Percentiles rank a stretch among this genome's conserved stretches.
Evolutionary conservation across 2,888 invertebrate genomes (phyloP).

Genomic region (Zele albiditarsus): DNA sequence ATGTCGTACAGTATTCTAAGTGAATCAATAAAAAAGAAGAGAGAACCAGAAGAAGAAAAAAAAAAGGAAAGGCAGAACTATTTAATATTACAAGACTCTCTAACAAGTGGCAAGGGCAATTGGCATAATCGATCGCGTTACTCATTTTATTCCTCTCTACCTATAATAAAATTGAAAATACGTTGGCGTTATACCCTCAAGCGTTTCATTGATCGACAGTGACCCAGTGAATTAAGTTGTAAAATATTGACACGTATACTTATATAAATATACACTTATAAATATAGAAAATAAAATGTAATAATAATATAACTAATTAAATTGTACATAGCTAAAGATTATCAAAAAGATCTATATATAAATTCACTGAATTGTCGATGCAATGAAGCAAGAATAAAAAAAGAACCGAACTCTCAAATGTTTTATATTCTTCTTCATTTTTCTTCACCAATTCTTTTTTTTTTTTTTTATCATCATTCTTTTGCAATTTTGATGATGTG

Average conservation of each 20-base stretch:
- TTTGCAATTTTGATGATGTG: not conserved
- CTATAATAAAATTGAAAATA: not conserved
- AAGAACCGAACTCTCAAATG: not conserved
- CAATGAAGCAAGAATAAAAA: not conserved
- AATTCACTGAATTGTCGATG: constrained; percentile 1
- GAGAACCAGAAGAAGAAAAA: no score
- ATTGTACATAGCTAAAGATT: constrained; percentile 14
- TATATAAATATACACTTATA: not conserved
- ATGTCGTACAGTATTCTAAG: not conserved
- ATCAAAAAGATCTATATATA: not conserved
- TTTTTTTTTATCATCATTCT: not conserved
- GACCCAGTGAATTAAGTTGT: constrained; percentile 9
- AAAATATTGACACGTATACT: not conserved
- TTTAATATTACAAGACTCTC: constrained; percentile 3
- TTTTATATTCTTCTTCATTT: not conserved
- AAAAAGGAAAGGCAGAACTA: not conserved
- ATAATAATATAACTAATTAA: not conserved
- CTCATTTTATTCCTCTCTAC: not conserved
- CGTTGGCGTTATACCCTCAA: not conserved
- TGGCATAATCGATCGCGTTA: not conserved
- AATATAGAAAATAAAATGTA: not conserved
- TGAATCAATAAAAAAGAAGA: not conserved
- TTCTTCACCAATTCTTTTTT: not conserved
- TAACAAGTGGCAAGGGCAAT: constrained; percentile 11
- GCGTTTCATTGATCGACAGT: constrained; percentile 10